These are phyloP conservation scores for Cremastobaeus sp. DNA, from an alignment of 2,888 invertebrate species.

Conservation along the genomic window DNA sequence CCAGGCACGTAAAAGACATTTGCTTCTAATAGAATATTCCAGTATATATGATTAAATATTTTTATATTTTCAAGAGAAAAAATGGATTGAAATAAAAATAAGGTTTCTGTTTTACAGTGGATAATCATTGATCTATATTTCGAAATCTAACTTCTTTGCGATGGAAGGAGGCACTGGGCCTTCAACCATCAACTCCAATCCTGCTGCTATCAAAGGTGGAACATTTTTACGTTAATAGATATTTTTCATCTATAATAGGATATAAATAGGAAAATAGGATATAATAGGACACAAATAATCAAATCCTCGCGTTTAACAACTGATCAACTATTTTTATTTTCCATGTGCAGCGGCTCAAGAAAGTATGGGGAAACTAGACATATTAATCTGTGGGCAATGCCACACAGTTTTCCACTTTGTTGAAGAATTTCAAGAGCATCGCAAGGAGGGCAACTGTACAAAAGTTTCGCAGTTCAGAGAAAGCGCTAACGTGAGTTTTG, in stretches of 20 bases:
- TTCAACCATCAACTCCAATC: slow-evolving; percentile 74
- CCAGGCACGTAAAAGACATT: no score
- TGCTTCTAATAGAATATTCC: no score
- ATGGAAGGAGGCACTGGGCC: slow-evolving; percentile 77
- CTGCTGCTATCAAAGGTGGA: slow-evolving; percentile 73
- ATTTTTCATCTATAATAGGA: neutral
- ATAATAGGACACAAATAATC: no score
- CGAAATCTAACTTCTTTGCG: slow-evolving; percentile 62
- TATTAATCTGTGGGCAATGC: slow-evolving; percentile 90
- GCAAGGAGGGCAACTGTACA: slow-evolving; percentile 81
- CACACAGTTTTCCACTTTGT: slow-evolving; percentile 88
- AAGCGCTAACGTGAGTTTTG: slow-evolving; percentile 81
- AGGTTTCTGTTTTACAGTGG: no score
- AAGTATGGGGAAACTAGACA: slow-evolving; percentile 86
- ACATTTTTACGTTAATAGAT: neutral
- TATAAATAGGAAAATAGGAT: no score
- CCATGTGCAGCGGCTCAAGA: slow-evolving; percentile 84
- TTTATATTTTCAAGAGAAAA: no score
- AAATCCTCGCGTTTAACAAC: no score
- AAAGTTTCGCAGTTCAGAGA: slow-evolving; percentile 83
- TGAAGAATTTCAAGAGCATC: slow-evolving; percentile 88
- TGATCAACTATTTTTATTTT: no score
- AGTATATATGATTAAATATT: no score
- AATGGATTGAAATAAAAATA: no score
- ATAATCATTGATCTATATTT: no score